Conservation (phyloP, 2,797 vertebrate species). For the Oryzias dopingdopingensis region DNA sequence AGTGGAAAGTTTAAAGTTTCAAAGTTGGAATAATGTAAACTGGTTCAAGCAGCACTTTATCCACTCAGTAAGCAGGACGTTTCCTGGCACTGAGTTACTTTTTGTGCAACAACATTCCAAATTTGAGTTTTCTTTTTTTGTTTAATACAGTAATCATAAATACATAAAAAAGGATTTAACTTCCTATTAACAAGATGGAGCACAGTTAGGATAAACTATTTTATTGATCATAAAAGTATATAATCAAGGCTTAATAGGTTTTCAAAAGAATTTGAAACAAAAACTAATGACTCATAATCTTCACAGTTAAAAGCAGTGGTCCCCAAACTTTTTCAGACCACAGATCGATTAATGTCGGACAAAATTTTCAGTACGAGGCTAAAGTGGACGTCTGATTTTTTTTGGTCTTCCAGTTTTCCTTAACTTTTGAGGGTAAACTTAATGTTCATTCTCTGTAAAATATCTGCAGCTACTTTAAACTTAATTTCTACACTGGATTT, state of each 20-base stretch:
- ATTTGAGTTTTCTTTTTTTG: conserved; percentile 31
- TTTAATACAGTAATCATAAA: conserved; percentile 60
- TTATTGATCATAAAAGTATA: conserved; percentile 59
- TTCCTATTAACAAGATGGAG: conserved; percentile 52
- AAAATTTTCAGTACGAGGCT: no score
- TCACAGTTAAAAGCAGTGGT: no score
- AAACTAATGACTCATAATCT: conserved; percentile 56
- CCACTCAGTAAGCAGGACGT: conserved; percentile 10
- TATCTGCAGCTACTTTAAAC: no score
- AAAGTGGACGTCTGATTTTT: no score
- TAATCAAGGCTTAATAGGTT: conserved; percentile 63
- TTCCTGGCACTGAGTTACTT: conserved; percentile 37
- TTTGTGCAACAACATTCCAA: conserved; percentile 38
- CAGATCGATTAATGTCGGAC: no score
- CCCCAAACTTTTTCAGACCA: no score
- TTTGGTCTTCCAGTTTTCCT: no score
- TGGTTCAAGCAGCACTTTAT: no score
- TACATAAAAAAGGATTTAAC: conserved; percentile 55
- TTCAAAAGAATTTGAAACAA: conserved; percentile 62
- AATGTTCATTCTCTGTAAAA: no score
- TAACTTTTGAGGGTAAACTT: no score
- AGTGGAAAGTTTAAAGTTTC: conserved; percentile 34
- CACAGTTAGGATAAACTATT: conserved; percentile 59
- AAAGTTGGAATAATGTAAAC: conserved; percentile 22
- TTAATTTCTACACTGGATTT: no score